These are phyloP conservation scores for Synergus umbraculus DNA, from an alignment of 2,888 invertebrate genomes.

Conservation along the genomic window DNA sequence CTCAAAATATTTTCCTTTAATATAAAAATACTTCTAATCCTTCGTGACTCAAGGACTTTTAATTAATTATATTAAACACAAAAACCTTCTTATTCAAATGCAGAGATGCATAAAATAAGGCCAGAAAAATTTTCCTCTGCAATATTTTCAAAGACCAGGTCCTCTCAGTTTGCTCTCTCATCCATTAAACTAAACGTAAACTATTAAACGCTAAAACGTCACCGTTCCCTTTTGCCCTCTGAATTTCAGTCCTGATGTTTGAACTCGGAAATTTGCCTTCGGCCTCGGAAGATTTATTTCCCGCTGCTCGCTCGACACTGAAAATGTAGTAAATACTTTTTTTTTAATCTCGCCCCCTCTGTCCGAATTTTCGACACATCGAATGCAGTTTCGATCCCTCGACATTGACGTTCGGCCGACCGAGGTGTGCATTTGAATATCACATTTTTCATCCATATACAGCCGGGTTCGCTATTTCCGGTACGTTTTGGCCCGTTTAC, in stretches of 20 bases:
- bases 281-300: conserved; percentile 19
- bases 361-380: conserved; percentile 33
- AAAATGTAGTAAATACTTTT: conserved; percentile 32
- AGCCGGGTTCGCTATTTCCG: conserved; percentile 48
- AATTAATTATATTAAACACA: too few species aligned
- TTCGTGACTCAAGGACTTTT: too few species aligned
- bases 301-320: conserved; percentile 20
- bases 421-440: conserved; percentile 44
- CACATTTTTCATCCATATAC: conserved; percentile 46
- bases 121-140: background rate
- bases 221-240: background rate
- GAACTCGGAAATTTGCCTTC: conserved; percentile 6
- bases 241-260: conserved; percentile 6
- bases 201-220: background rate
- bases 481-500: conserved; percentile 52
- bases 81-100: background rate
- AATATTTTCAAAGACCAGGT: conserved; percentile 20
- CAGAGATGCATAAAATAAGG: conserved; percentile 24
- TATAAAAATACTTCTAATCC: background rate
- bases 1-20: too few species aligned
- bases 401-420: conserved; percentile 43
- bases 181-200: conserved; percentile 27
- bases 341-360: conserved; percentile 20
- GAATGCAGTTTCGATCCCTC: conserved; percentile 30
- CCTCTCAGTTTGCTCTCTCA: conserved; percentile 18